Base-by-base conservation (phyloP, 2,113 vertebrate genomes). In the Heliornis fulica region DNA sequence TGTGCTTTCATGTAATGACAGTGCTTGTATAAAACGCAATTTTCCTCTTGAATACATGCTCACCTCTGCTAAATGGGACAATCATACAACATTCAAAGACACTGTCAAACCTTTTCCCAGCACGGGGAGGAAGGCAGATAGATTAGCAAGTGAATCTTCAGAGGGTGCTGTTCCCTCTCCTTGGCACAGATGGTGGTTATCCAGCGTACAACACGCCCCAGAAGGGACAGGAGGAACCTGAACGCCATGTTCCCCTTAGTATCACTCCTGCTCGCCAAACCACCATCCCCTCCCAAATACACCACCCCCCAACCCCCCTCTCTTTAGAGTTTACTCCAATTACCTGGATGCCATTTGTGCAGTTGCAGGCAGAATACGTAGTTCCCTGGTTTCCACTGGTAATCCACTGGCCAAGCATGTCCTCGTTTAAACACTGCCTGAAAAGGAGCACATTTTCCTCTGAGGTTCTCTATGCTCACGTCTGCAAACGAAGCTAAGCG, bases 361-460 rank as follows among this genome's bases (percentile, higher is more conserved):
- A 99, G 97, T 98, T 98, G 96, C 99, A 99, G 82, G 93, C 86
- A 66, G 91, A 97, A 96, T 98, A 98, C 74, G 94, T 50, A 41
- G 96, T 91, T 34, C 97, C 92, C 74, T 90, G 87, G 91, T 98
- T 98, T 93, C 98, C 98, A 75, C 70, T 97, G 72, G 96, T 94
- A n/a, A 87, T 95, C 99, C 99, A 99, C 34, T 75, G 94, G 69
- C 90, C 94, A 57, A 97, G 95, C 77, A 83, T 83, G 22, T 75
- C 91, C 93, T 93, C 97, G 5, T 87, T 96, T 51, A 93, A 97
- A 97, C 99, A 99, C 60, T 93, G 77, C 90, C 99, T 99, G 97
- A 54, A 98, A 97, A 81, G 8, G 70, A 96, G 93, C 94, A 96
- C 64, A 75, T 84, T 88, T 80, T 82, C 90, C 82, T 92, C 36